phyloP scores from a whole-genome alignment of 2,888 invertebrate species.

The Tridacna crocea region DNA sequence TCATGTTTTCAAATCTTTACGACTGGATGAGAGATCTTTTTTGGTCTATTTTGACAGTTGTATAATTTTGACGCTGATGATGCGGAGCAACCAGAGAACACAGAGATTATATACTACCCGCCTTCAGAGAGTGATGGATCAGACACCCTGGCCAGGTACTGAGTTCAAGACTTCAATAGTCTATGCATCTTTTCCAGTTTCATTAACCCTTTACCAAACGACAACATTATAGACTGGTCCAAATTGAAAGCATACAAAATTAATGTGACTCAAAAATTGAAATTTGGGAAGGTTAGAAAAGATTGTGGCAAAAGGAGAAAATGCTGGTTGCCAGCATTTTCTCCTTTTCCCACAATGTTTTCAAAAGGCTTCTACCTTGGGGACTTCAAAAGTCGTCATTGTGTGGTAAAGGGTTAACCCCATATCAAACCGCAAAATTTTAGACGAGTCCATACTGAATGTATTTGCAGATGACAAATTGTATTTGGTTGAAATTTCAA shows the following conservation, averaged over 20 bases:
- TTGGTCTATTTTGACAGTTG: conserved; percentile 48
- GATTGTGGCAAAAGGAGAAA: neutral
- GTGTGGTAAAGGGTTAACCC: no score
- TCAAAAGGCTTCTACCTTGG: neutral
- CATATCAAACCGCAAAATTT: neutral
- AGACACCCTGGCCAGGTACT: conserved; percentile 69
- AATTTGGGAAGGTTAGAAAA: no score
- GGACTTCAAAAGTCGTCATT: neutral
- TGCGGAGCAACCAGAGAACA: conserved; percentile 67
- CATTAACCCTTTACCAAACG: neutral
- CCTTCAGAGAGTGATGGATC: conserved; percentile 72
- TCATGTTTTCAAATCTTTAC: no score
- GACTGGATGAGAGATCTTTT: no score
- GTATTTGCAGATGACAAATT: neutral
- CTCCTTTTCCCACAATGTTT: neutral
- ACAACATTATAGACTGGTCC: no score
- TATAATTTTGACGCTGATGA: conserved; percentile 67
- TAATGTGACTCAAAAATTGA: no score
- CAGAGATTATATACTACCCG: conserved; percentile 78
- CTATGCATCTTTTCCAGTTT: neutral
- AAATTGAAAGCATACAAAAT: no score
- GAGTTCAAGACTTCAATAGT: neutral
- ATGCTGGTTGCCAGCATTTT: neutral
- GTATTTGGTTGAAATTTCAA: no score
- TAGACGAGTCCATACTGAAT: neutral